Conservation (phyloP, 2,113 vertebrate genomes). For the Tretioscincus oriximinensis region DNA sequence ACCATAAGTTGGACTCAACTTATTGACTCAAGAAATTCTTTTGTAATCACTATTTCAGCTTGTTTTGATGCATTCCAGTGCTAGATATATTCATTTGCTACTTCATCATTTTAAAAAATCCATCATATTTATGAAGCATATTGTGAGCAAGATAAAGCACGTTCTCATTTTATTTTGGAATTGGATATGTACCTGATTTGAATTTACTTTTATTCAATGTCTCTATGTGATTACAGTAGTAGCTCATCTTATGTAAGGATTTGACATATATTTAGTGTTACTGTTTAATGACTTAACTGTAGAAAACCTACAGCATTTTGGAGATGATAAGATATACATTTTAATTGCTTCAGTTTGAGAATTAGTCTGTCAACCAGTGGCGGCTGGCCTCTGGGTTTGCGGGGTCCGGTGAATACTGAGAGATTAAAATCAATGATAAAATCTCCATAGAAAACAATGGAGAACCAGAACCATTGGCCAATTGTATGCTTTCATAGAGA, state of each 20-base stretch:
- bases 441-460: too few species aligned
- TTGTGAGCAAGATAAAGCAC: neutral
- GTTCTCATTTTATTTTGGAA: neutral
- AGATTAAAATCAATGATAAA: too few species aligned
- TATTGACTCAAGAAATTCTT: neutral
- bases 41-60: neutral
- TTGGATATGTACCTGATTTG: neutral
- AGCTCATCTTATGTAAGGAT: slow-evolving; percentile 8
- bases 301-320: slow-evolving; percentile 15
- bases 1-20: neutral
- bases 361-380: neutral
- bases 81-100: neutral
- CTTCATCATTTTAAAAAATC: neutral
- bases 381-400: too few species aligned
- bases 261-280: slow-evolving; percentile 18
- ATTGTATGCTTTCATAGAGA: too few species aligned
- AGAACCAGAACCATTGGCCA: too few species aligned
- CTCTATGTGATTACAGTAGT: slow-evolving; percentile 13
- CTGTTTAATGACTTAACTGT: slow-evolving; percentile 18
- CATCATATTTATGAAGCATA: neutral
- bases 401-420: too few species aligned
- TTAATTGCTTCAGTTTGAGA: neutral
- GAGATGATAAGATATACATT: neutral
- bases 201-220: neutral
- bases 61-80: neutral